These are phyloP conservation scores for Thaumatotibia leucotreta DNA, from an alignment of 1,140 invertebrate genomes.

Conservation along the genomic window DNA sequence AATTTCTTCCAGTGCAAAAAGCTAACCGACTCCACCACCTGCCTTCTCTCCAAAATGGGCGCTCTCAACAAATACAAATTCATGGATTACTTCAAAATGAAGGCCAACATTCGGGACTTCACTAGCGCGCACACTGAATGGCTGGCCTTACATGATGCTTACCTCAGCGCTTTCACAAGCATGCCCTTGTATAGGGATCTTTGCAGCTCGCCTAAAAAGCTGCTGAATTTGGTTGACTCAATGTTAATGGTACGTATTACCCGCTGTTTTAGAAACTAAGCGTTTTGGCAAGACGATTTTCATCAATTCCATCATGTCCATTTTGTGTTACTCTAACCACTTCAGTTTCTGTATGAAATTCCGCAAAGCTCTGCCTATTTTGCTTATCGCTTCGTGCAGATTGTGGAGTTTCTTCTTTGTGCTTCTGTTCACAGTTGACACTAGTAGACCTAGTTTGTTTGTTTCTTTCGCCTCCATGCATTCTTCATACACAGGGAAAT, in stretches of 20 bases:
- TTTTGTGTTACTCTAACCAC: no score
- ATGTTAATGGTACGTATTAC: conserved; percentile 54
- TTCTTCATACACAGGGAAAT: no score
- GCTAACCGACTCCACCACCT: conserved; percentile 36
- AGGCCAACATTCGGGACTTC: conserved; percentile 39
- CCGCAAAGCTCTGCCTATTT: no score
- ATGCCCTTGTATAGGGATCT: conserved; percentile 41
- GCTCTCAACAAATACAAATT: conserved; percentile 56
- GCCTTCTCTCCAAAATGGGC: conserved; percentile 53
- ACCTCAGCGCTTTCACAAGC: conserved; percentile 32
- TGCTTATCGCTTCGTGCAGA: no score
- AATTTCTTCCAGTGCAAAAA: conserved; percentile 52
- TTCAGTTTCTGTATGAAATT: no score
- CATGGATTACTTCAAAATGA: conserved; percentile 63
- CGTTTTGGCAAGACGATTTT: no score
- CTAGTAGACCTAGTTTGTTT: no score
- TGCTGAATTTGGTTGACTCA: conserved; percentile 56
- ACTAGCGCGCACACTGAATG: conserved; percentile 24
- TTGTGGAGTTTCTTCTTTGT: no score
- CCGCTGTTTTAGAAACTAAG: no score
- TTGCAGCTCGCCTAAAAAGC: conserved; percentile 53
- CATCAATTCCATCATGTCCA: no score
- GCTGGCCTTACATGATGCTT: conserved; percentile 25
- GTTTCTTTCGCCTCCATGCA: no score
- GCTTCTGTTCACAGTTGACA: no score